phyloP scores from a whole-genome alignment of 2,888 invertebrate genomes.

The Ochlodes sylvanus region DNA sequence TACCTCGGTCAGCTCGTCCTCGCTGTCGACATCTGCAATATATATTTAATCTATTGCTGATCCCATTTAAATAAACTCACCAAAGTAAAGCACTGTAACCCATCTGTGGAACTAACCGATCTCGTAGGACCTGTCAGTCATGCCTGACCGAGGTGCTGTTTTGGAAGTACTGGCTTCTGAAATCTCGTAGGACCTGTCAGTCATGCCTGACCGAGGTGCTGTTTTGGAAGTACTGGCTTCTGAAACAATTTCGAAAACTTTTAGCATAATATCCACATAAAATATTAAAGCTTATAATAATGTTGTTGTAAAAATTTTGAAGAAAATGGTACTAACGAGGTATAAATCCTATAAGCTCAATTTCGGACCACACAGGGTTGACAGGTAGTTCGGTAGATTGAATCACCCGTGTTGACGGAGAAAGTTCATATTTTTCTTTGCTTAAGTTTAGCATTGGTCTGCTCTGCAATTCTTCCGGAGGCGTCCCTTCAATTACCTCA shows the following conservation, averaged over 20 bases:
- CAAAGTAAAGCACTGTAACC: background rate
- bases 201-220: background rate
- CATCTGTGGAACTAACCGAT: constrained; percentile 5
- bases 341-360: background rate
- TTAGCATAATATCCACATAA: constrained; percentile 5
- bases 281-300: too few species aligned
- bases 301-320: too few species aligned
- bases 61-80: background rate
- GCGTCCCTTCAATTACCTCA: too few species aligned
- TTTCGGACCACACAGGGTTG: background rate
- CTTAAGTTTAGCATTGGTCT: background rate
- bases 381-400: background rate
- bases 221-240: background rate
- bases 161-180: background rate
- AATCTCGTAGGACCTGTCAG: background rate
- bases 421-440: background rate
- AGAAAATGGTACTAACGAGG: constrained; percentile 7
- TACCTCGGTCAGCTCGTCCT: background rate
- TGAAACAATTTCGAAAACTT: constrained; percentile 5
- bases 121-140: background rate
- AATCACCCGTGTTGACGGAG: constrained; percentile 3
- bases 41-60: background rate
- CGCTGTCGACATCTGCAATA: constrained; percentile 2
- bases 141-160: background rate
- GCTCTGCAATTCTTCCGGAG: too few species aligned